Percentiles rank a stretch among this genome's conserved stretches.
Evolutionary conservation across 2,797 vertebrate genomes (phyloP).

Genomic region (Euphonia xanthogaster): DNA sequence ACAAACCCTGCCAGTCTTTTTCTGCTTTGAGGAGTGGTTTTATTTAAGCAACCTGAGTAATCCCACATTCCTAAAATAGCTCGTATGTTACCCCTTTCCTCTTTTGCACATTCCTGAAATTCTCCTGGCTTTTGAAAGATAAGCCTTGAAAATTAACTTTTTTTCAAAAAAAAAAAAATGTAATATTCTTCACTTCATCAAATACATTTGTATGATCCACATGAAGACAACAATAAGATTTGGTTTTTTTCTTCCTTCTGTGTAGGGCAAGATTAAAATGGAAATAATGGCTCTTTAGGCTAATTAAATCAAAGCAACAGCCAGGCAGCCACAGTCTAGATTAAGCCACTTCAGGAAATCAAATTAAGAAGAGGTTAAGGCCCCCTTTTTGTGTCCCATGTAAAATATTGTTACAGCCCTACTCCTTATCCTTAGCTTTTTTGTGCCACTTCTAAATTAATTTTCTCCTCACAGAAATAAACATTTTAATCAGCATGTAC

Average conservation of each 20-base stretch:
- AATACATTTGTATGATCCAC: neutral
- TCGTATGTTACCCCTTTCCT: neutral
- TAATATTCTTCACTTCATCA: neutral
- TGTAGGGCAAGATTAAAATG: neutral
- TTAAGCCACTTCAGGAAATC: neutral
- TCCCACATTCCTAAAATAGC: neutral
- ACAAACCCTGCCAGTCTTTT: neutral
- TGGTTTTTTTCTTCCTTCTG: neutral
- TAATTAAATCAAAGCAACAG: neutral
- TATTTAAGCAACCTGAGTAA: neutral
- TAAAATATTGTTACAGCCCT: neutral
- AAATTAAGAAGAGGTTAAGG: neutral
- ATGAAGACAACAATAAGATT: neutral
- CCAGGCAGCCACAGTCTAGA: neutral
- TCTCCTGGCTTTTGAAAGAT: neutral
- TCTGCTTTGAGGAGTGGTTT: neutral
- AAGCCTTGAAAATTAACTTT: neutral
- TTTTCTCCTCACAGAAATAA: constrained; percentile 10
- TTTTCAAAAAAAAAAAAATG: too few relatives aligned
- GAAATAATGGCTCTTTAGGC: neutral
- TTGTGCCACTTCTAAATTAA: neutral
- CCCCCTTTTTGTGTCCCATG: neutral
- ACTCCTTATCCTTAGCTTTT: neutral
- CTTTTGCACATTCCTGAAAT: neutral
- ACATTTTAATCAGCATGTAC: constrained; percentile 33